A percentile compares a stretch with the other conserved stretches of the same genome.
phyloP scores from a whole-genome alignment of 2,113 vertebrate genomes.

The Brachionichthys hirsutus region DNA sequence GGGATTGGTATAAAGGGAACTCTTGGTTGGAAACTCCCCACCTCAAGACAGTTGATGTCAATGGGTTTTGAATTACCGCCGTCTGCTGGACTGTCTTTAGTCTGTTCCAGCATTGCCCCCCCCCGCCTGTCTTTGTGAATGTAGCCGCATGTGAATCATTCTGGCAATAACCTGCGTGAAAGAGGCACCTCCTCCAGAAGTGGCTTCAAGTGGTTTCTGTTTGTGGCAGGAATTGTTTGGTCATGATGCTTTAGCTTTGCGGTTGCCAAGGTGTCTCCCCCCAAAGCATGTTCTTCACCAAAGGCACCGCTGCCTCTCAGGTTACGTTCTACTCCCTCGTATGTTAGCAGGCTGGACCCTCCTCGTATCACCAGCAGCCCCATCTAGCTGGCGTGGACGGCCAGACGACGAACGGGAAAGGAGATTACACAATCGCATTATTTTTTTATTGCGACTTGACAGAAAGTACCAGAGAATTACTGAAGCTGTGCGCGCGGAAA shows the following conservation, averaged over 20 bases:
- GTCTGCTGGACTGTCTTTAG: too few relatives aligned
- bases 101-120: too few relatives aligned
- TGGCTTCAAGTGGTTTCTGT: constrained; percentile 20
- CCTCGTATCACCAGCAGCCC: constrained; percentile 34
- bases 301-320: background rate
- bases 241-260: background rate
- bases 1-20: background rate
- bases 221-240: constrained; percentile 9
- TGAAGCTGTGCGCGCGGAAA: constrained; percentile 1
- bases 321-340: constrained; percentile 24
- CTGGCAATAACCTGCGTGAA: too few relatives aligned
- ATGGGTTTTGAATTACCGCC: too few relatives aligned
- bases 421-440: constrained; percentile 63
- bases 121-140: too few relatives aligned
- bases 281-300: too few relatives aligned
- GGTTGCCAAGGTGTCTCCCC: background rate
- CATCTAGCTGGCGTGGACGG: constrained; percentile 30
- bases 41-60: too few relatives aligned
- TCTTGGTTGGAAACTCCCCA: too few relatives aligned
- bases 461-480: constrained; percentile 11
- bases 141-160: background rate
- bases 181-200: constrained; percentile 4
- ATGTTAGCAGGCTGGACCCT: constrained; percentile 28
- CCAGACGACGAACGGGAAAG: constrained; percentile 40
- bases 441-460: constrained; percentile 38